Percentiles rank a stretch among this genome's conserved stretches.
Conservation (phyloP, 2,113 vertebrate species). For the Leucopternis melanops region DNA sequence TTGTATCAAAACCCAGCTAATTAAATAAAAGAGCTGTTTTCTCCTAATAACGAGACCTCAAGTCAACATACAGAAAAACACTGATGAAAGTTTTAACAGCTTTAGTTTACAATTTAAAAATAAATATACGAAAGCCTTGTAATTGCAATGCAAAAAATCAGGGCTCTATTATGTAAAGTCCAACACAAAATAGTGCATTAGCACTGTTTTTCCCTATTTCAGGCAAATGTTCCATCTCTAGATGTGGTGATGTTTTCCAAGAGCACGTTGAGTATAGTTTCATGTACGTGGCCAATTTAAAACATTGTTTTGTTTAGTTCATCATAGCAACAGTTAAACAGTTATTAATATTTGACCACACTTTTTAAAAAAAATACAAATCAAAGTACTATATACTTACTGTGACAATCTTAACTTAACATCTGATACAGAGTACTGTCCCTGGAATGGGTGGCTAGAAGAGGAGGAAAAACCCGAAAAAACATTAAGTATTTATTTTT, state of each 20-base stretch:
- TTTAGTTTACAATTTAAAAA: not conserved
- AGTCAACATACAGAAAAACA: not conserved
- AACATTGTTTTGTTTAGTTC: not conserved
- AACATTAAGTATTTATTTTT: not conserved
- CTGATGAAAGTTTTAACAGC: not conserved
- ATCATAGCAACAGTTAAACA: not conserved
- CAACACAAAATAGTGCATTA: not conserved
- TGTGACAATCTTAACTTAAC: slow-evolving; percentile 93
- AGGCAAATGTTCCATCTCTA: not conserved
- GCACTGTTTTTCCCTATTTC: not conserved
- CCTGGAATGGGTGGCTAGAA: slow-evolving; percentile 92
- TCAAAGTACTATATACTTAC: slow-evolving; percentile 77
- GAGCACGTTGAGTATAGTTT: not conserved
- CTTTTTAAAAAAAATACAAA: not conserved
- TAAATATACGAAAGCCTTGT: not conserved
- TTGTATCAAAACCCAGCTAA: not conserved
- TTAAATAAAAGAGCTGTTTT: not conserved
- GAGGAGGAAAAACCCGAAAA: not conserved
- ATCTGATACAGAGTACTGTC: slow-evolving; percentile 93
- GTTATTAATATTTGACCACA: not conserved
- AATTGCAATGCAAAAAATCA: not conserved
- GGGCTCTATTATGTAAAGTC: not conserved
- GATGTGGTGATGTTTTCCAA: not conserved
- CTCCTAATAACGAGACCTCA: not conserved
- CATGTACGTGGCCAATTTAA: not conserved